These are phyloP conservation scores for Idaea biselata DNA, from an alignment of 2,888 invertebrate species.

Conservation along the genomic window DNA sequence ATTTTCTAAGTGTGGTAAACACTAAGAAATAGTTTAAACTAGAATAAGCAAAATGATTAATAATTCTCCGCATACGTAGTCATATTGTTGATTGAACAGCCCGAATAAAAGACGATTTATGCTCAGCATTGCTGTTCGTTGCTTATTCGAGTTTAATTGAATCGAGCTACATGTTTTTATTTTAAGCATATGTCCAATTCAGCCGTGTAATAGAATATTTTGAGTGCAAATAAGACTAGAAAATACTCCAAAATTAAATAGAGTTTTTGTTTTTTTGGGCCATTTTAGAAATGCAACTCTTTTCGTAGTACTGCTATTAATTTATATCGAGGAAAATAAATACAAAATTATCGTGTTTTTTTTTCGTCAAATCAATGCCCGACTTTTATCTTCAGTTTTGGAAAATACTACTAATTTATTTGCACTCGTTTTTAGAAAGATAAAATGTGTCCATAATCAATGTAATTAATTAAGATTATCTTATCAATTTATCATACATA, in stretches of 20 bases:
- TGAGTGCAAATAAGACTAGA: not conserved
- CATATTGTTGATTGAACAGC: no score
- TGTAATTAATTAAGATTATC: slow-evolving; percentile 2
- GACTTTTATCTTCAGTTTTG: not conserved
- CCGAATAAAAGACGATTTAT: no score
- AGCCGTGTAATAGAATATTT: not conserved
- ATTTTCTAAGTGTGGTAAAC: no score
- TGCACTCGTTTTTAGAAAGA: slow-evolving; percentile 15
- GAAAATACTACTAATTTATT: not conserved
- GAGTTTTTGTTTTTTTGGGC: not conserved
- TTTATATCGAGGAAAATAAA: not conserved
- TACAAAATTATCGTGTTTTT: not conserved
- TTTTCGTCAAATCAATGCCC: not conserved
- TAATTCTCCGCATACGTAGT: no score
- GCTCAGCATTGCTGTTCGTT: no score
- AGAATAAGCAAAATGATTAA: no score
- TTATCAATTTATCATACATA: no score
- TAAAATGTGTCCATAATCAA: slow-evolving; percentile 26
- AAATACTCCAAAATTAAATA: not conserved
- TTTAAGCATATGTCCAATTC: not conserved
- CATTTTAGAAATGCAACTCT: not conserved
- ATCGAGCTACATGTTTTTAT: no score
- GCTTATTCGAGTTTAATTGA: no score
- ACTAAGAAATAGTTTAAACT: no score
- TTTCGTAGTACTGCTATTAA: not conserved